Evolutionary conservation across 2,888 invertebrate genomes (phyloP).

Genomic region (Linnaemya vulpina): DNA sequence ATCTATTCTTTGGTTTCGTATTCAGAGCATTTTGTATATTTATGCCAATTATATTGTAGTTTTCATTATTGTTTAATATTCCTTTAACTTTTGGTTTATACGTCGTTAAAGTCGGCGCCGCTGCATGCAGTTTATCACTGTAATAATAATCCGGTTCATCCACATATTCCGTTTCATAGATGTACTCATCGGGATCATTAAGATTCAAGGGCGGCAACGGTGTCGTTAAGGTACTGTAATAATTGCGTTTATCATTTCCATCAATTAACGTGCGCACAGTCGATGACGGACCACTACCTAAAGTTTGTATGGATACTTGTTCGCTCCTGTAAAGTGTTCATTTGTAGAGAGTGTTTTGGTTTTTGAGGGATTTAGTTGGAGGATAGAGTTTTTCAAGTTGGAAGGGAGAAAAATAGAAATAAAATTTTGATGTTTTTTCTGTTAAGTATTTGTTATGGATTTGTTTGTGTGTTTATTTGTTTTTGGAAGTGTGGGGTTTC

Average conservation of each 20-base stretch:
- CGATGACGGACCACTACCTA: constrained; percentile 73
- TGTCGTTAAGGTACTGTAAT: constrained; percentile 76
- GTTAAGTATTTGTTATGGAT: constrained; percentile 61
- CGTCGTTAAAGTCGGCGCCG: constrained; percentile 32
- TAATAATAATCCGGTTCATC: constrained; percentile 75
- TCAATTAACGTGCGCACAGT: constrained; percentile 71
- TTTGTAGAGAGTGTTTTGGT: constrained; percentile 53
- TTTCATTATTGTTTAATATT: constrained; percentile 69
- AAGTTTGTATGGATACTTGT: constrained; percentile 76
- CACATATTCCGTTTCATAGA: constrained; percentile 74
- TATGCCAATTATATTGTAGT: constrained; percentile 76
- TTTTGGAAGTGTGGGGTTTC: constrained; percentile 1
- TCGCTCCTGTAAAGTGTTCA: constrained; percentile 74
- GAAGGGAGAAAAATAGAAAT: constrained; percentile 53
- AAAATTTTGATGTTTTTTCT: constrained; percentile 60
- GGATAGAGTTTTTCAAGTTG: constrained; percentile 13
- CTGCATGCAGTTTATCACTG: constrained; percentile 51
- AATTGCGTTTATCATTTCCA: constrained; percentile 75
- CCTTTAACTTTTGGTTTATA: constrained; percentile 38
- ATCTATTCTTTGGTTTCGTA: constrained; percentile 43
- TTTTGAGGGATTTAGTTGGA: constrained; percentile 44
- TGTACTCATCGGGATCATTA: constrained; percentile 73
- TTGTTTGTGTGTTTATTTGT: constrained; percentile 15
- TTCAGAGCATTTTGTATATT: constrained; percentile 53
- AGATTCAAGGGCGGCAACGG: constrained; percentile 48